Percentiles rank a stretch among this genome's conserved stretches.
These are phyloP conservation scores for Drosophila grimshawi DNA, from an alignment of 1,140 invertebrate species.

Conservation along the genomic window DNA sequence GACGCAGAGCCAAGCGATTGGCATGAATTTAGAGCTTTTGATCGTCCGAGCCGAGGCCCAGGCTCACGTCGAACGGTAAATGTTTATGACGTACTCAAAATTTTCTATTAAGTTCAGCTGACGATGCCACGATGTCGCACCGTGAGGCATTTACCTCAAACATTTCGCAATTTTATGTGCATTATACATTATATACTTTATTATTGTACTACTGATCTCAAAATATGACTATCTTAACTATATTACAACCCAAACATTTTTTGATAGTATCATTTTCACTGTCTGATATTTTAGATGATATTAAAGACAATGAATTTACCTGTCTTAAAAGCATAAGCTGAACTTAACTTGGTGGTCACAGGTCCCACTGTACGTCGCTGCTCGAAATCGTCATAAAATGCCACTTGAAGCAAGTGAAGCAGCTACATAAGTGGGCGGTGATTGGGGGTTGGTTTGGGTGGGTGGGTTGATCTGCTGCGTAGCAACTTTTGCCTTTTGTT, in stretches of 20 bases:
- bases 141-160: neutral
- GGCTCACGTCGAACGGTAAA: slow-evolving; percentile 77
- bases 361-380: slow-evolving; percentile 28
- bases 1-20: slow-evolving; percentile 12
- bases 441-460: neutral
- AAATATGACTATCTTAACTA: too few species aligned
- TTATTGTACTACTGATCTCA: too few species aligned
- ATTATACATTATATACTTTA: neutral
- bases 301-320: too few species aligned
- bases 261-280: too few species aligned
- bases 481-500: slow-evolving; percentile 64
- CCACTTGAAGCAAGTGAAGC: slow-evolving; percentile 53
- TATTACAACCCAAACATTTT: too few species aligned
- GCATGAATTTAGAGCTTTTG: slow-evolving; percentile 12
- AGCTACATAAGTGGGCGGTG: neutral
- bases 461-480: slow-evolving; percentile 26
- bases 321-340: too few species aligned
- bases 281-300: too few species aligned
- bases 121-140: slow-evolving; percentile 36
- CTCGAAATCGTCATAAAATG: slow-evolving; percentile 63
- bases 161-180: neutral
- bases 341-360: too few species aligned
- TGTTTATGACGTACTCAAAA: slow-evolving; percentile 80
- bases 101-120: slow-evolving; percentile 82
- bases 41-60: neutral